These are phyloP conservation scores for Anarsia innoxiella DNA, from an alignment of 2,888 invertebrate species.

Conservation along the genomic window DNA sequence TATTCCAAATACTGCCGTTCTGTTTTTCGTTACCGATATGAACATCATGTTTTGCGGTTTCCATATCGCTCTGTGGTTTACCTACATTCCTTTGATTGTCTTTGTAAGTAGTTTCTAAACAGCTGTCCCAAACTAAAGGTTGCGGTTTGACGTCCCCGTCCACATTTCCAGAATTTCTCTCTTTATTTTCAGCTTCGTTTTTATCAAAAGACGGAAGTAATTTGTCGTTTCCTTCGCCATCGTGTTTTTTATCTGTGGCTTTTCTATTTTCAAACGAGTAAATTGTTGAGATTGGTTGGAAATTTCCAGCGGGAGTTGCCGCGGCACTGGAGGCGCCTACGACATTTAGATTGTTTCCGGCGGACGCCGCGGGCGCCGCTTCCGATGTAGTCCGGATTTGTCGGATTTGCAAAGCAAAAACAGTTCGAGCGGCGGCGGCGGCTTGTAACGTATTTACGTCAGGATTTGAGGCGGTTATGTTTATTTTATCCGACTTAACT, in stretches of 20 bases:
- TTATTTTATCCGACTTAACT: constrained; percentile 35
- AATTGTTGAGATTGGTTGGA: constrained; percentile 57
- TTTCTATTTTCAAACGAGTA: constrained; percentile 37
- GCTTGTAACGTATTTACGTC: constrained; percentile 38
- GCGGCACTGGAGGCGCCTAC: constrained; percentile 32
- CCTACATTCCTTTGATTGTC: constrained; percentile 29
- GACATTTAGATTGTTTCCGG: constrained; percentile 66
- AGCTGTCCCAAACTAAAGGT: constrained; percentile 55
- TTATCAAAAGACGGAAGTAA: constrained; percentile 29
- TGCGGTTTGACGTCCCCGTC: constrained; percentile 28
- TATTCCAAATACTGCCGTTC: constrained; percentile 38
- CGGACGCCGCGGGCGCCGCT: constrained; percentile 43
- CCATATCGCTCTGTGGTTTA: constrained; percentile 33
- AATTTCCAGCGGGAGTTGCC: constrained; percentile 47
- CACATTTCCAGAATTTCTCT: constrained; percentile 16
- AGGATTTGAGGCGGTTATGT: constrained; percentile 26
- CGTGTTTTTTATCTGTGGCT: constrained; percentile 36
- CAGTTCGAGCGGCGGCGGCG: constrained; percentile 24
- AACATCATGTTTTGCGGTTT: constrained; percentile 33
- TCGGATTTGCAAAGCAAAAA: constrained; percentile 50
- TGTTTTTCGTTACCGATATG: constrained; percentile 26
- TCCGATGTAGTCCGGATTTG: constrained; percentile 55
- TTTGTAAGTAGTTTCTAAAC: constrained; percentile 43
- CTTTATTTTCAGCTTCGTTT: constrained; percentile 23
- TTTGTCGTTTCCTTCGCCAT: constrained; percentile 35